Base-by-base conservation (phyloP, 2,888 invertebrate species). In the Pogonocherus hispidulus region DNA sequence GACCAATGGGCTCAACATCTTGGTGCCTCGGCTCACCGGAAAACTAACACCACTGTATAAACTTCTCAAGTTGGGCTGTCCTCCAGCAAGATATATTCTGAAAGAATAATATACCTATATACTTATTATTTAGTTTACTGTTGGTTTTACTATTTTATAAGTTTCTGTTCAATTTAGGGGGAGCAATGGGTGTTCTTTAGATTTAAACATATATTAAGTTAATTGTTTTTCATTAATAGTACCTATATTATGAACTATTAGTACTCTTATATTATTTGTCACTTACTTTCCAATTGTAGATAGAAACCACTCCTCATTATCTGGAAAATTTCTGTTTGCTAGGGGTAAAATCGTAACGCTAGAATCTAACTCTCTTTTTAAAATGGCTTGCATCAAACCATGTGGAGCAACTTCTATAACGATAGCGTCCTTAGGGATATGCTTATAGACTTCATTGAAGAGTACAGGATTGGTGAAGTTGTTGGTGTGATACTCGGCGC, bases 401-500 rank as follows among this genome's bases (percentile, higher is more conserved):
- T 96, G 95, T 0, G 96, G 96, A 0, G 95, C 95, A 37, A 96
- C 90, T 83, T 96, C 96, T 66, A 96, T 90, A 3, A 91, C 89
- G 66, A 96, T 88, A 0, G 96, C 95, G 80, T 94, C 90, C 20
- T 88, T 86, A 1, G 94, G 95, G 73, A 96, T 91, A 76, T n/a
- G n/a, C n/a, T n/a, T n/a, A n/a, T n/a, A n/a, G n/a, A 93, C 92
- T 83, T 95, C 94, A 80, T 94, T 93, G 83, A 94, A 94, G 20
- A 91, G 86, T 0, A 88, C 84, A 71, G 86, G 80, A 87, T 88
- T 94, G 81, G 94, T 84, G 20, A 95, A 86, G 82, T 96, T 97
- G 81, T 95, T 95, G 1, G 93, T 93, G 81, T 95, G 95, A 83
- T 98, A 98, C 76, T 95, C 95, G 1, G 97, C 93, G 0, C 95